A percentile compares a stretch with the other conserved stretches of the same genome.
These are phyloP conservation scores for Coregonus suidteri DNA, from an alignment of 2,797 vertebrate genomes.

Conservation along the genomic window DNA sequence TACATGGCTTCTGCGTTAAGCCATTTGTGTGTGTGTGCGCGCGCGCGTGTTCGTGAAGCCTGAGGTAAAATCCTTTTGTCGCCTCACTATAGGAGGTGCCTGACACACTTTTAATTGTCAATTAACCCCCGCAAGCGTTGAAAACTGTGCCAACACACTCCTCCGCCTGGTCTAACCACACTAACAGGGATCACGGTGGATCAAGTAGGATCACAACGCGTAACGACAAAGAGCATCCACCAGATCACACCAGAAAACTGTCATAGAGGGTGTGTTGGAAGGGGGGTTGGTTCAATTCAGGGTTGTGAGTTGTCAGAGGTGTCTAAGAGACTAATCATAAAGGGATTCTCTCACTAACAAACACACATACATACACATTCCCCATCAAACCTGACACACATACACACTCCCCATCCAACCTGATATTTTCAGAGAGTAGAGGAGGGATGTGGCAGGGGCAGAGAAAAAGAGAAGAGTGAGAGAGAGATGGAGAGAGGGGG, in stretches of 20 bases:
- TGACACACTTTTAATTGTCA: slow-evolving; percentile 77
- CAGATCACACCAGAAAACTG: slow-evolving; percentile 54
- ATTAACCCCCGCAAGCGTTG: slow-evolving; percentile 65
- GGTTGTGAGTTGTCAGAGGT: neutral
- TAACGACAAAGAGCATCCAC: slow-evolving; percentile 58
- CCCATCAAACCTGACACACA: neutral
- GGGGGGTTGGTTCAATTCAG: slow-evolving; percentile 9
- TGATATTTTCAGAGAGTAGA: too few relatives aligned
- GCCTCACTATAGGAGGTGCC: slow-evolving; percentile 52
- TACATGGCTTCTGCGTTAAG: slow-evolving; percentile 65
- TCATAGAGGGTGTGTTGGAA: slow-evolving; percentile 33
- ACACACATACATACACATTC: neutral
- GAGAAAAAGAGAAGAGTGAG: too few relatives aligned
- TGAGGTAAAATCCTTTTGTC: slow-evolving; percentile 63
- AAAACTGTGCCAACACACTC: slow-evolving; percentile 25
- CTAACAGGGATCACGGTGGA: slow-evolving; percentile 52
- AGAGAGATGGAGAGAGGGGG: too few relatives aligned
- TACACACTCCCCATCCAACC: neutral
- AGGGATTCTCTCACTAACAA: neutral
- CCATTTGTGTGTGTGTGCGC: too few relatives aligned
- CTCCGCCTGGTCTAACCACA: slow-evolving; percentile 40
- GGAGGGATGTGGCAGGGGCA: too few relatives aligned
- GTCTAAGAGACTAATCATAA: neutral
- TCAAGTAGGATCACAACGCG: slow-evolving; percentile 51
- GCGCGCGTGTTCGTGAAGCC: slow-evolving; percentile 43